Evolutionary conservation across 2,888 invertebrate species (phyloP).

Genomic region (Macrophya alboannulata): DNA sequence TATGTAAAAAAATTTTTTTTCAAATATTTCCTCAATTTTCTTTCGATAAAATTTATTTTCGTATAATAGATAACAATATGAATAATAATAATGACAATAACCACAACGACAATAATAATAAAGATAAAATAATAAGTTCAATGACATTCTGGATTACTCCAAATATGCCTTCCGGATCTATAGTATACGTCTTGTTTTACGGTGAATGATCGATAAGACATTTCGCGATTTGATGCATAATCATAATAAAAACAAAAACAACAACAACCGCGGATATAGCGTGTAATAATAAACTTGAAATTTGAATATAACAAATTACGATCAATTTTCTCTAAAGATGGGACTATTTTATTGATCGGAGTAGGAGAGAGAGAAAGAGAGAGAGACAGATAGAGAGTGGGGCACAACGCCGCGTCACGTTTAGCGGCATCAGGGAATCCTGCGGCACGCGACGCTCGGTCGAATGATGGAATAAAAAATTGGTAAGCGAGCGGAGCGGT

Average conservation of each 20-base stretch:
- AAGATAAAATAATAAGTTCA: not conserved
- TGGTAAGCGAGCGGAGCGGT: slow-evolving; percentile 61
- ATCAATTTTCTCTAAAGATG: slow-evolving; percentile 74
- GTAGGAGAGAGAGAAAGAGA: slow-evolving; percentile 62
- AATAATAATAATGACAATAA: slow-evolving; percentile 39
- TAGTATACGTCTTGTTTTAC: not conserved
- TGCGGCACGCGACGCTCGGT: slow-evolving; percentile 64
- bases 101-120: not conserved
- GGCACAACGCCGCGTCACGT: slow-evolving; percentile 67
- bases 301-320: slow-evolving; percentile 65
- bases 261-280: not conserved
- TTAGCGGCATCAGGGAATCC: slow-evolving; percentile 67
- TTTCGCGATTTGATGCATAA: not conserved
- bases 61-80: not conserved
- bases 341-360: slow-evolving; percentile 78
- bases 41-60: not conserved
- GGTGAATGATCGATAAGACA: not conserved
- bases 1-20: not conserved
- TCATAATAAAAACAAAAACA: not conserved
- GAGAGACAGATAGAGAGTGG: slow-evolving; percentile 67
- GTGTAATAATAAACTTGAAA: not conserved
- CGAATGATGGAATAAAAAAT: slow-evolving; percentile 59
- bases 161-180: not conserved
- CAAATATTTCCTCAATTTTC: not conserved
- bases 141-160: not conserved